These are phyloP conservation scores for Raphicerus campestris DNA, from an alignment of 2,113 vertebrate genomes.

Conservation along the genomic window DNA sequence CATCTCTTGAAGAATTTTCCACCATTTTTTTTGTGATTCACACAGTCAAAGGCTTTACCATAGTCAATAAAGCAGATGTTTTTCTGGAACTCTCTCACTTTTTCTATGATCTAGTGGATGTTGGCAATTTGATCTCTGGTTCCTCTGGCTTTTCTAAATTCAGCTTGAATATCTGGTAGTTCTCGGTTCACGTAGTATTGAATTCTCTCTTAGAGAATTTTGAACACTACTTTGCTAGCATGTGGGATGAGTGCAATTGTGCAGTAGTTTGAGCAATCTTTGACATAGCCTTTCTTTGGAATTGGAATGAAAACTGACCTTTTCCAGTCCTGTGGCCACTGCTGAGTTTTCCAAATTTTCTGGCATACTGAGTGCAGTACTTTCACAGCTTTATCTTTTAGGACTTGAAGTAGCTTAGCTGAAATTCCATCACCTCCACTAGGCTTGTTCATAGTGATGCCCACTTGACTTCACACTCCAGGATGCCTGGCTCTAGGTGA, in stretches of 20 bases:
- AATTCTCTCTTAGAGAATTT: neutral
- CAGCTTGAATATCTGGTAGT: neutral
- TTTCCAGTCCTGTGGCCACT: neutral
- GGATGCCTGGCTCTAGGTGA: neutral
- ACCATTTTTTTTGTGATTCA: neutral
- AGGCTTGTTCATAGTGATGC: neutral
- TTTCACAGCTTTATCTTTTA: neutral
- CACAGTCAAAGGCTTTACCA: neutral
- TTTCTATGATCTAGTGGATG: fast-evolving
- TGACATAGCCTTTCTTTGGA: neutral
- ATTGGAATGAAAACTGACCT: neutral
- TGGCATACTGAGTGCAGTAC: neutral
- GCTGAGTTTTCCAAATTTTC: neutral
- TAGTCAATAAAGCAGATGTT: neutral
- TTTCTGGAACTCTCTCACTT: neutral
- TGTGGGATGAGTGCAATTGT: neutral
- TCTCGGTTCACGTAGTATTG: fast-evolving
- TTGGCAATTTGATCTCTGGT: neutral
- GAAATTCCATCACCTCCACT: neutral
- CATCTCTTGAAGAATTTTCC: neutral
- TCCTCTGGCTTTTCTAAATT: neutral
- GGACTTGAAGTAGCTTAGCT: neutral
- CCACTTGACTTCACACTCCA: neutral
- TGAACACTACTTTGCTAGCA: neutral
- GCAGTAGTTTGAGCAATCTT: neutral